These are phyloP conservation scores for Phalacrocorax carbo DNA, from an alignment of 2,113 vertebrate species.

Conservation along the genomic window DNA sequence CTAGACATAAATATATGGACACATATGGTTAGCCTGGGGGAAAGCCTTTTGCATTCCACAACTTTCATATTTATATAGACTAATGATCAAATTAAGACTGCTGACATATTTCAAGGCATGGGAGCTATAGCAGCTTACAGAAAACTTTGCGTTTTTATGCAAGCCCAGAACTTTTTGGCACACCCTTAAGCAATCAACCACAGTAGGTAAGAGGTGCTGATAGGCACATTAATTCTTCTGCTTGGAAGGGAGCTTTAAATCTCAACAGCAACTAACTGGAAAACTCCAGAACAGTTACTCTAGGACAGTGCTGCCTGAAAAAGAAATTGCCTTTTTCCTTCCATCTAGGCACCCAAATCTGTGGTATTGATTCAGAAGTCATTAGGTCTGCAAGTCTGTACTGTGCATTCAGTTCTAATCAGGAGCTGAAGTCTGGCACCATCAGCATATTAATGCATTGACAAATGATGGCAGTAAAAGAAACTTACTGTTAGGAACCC, in stretches of 20 bases:
- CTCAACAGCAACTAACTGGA: not conserved
- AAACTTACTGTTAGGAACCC: not conserved
- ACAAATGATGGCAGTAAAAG: not conserved
- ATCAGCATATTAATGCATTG: not conserved
- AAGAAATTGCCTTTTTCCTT: not conserved
- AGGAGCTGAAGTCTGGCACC: not conserved
- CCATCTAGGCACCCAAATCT: not conserved
- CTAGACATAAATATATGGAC: not conserved
- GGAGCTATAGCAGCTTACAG: not conserved
- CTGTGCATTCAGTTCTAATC: not conserved
- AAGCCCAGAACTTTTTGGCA: not conserved
- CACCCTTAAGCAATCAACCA: not conserved
- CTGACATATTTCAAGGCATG: not conserved
- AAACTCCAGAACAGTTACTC: not conserved
- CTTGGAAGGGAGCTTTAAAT: not conserved
- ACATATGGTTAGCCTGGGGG: accelerated
- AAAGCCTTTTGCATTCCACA: not conserved
- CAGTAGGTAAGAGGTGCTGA: not conserved
- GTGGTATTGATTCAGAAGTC: not conserved
- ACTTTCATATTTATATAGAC: not conserved
- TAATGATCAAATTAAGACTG: not conserved
- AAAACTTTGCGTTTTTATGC: not conserved
- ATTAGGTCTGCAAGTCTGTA: not conserved
- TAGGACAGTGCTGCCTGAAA: not conserved
- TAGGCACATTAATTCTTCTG: not conserved